Evolutionary conservation across 2,113 vertebrate genomes (phyloP).

Genomic region (Lamprologus sp.): DNA sequence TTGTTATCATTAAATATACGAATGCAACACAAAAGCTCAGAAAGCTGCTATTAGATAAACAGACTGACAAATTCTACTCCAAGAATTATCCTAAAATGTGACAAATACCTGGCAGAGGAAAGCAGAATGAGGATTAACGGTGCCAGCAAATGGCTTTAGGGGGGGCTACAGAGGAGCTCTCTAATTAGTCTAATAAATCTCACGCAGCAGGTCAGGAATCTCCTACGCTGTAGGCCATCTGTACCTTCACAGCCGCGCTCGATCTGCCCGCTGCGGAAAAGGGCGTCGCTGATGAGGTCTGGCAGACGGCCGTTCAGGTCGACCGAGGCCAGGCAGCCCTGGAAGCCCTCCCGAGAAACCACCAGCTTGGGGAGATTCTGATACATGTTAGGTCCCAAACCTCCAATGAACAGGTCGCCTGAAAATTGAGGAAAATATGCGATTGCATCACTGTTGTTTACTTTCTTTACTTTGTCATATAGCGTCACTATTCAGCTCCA

Average conservation of each 20-base stretch:
- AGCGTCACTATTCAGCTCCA: rapidly evolving
- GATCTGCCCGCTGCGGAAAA: conserved; percentile 92
- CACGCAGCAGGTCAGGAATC: neutral
- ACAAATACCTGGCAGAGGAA: neutral
- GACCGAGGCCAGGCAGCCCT: conserved; percentile 92
- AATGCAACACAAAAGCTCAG: neutral
- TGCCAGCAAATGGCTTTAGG: neutral
- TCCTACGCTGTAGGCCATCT: neutral
- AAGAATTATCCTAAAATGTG: neutral
- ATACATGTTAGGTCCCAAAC: conserved; percentile 93
- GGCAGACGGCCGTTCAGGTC: conserved; percentile 94
- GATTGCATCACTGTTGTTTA: neutral
- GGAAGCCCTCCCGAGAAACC: conserved; percentile 93
- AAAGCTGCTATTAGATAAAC: neutral
- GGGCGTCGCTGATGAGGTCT: conserved; percentile 90
- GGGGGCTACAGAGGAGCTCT: neutral
- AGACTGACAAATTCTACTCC: neutral
- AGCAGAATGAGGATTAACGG: conserved; percentile 6
- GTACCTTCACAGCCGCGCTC: conserved; percentile 97
- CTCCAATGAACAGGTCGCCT: conserved; percentile 95
- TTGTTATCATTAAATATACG: neutral
- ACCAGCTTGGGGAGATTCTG: conserved; percentile 95
- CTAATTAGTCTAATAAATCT: conserved; percentile 45
- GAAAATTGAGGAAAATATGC: rapidly evolving
- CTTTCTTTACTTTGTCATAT: neutral